Evolutionary conservation across 2,113 vertebrate species (phyloP).

Genomic region (Scortum barcoo): DNA sequence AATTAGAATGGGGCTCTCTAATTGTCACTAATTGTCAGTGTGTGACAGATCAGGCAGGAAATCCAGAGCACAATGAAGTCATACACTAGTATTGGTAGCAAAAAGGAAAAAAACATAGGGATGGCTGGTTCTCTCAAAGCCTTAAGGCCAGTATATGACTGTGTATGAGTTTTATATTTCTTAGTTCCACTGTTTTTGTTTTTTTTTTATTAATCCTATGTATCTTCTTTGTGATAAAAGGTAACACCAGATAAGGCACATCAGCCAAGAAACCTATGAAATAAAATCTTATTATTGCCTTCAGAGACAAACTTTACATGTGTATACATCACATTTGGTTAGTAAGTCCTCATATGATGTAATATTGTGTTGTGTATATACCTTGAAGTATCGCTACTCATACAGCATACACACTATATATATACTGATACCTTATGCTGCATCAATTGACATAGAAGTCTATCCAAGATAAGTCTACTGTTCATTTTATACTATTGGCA

Average conservation of each 20-base stretch:
- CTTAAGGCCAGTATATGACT: not conserved
- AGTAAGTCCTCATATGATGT: too few relatives aligned
- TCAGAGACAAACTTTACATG: too few relatives aligned
- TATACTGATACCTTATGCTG: too few relatives aligned
- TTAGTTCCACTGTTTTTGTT: not conserved
- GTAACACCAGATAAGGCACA: not conserved
- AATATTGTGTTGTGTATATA: too few relatives aligned
- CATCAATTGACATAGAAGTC: too few relatives aligned
- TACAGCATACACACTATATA: too few relatives aligned
- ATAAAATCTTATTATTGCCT: too few relatives aligned
- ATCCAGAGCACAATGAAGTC: constrained; percentile 43
- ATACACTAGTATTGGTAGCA: not conserved
- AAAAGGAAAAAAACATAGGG: not conserved
- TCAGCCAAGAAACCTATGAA: not conserved
- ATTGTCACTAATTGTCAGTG: constrained; percentile 71
- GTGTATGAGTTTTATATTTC: not conserved
- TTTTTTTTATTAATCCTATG: not conserved
- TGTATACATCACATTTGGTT: too few relatives aligned
- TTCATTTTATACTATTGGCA: too few relatives aligned
- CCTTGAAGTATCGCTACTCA: too few relatives aligned
- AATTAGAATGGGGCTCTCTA: constrained; percentile 53
- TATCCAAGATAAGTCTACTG: too few relatives aligned
- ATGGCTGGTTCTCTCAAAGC: not conserved
- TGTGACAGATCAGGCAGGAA: constrained; percentile 55
- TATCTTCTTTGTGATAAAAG: not conserved